These are phyloP conservation scores for Limenitis camilla DNA, from an alignment of 2,888 invertebrate genomes.

Conservation along the genomic window DNA sequence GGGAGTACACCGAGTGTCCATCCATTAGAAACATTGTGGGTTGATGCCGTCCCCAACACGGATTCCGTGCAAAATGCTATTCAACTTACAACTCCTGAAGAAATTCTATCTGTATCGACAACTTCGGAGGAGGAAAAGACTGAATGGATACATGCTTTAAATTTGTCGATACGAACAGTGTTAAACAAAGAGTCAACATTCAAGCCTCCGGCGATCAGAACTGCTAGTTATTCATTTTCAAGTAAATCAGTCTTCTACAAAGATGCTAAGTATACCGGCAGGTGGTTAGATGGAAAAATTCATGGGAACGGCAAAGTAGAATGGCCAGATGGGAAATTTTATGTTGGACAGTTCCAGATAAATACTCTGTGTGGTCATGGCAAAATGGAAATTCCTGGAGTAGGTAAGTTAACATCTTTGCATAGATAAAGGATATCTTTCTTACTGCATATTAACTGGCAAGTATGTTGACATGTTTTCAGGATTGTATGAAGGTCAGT, in stretches of 20 bases:
- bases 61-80: constrained; percentile 78
- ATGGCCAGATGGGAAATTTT: constrained; percentile 86
- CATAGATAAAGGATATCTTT: background rate
- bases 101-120: constrained; percentile 79
- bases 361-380: constrained; percentile 84
- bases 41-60: constrained; percentile 81
- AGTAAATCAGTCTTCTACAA: constrained; percentile 80
- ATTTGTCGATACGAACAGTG: constrained; percentile 80
- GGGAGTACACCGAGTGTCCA: constrained; percentile 79
- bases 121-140: constrained; percentile 80
- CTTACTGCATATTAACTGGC: background rate
- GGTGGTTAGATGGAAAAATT: constrained; percentile 88
- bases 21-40: constrained; percentile 85
- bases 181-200: constrained; percentile 77
- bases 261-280: constrained; percentile 85
- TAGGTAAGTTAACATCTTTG: constrained; percentile 52
- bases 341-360: constrained; percentile 86
- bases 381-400: constrained; percentile 78
- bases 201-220: constrained; percentile 81
- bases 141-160: constrained; percentile 86
- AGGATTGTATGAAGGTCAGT: constrained; percentile 85
- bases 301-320: constrained; percentile 88
- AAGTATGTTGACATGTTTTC: constrained; percentile 29
- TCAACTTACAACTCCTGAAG: constrained; percentile 85
- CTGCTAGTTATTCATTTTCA: constrained; percentile 82